Conservation (phyloP, 2,888 invertebrate genomes). For the Eutolmus rufibarbis region DNA sequence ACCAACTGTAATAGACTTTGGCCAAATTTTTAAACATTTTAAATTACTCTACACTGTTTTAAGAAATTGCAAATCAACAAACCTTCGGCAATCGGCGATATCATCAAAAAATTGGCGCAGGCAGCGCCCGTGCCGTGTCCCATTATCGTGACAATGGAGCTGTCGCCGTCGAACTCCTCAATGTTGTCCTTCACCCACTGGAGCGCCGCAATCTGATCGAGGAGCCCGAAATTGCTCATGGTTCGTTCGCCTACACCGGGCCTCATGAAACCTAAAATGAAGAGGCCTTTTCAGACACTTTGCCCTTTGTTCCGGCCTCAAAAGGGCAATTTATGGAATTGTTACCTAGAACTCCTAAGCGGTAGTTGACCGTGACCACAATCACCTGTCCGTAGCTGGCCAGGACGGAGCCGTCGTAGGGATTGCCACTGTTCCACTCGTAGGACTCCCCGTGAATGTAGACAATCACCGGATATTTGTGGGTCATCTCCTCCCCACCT, state of each 20-base stretch:
- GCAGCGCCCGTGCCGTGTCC: slow-evolving; percentile 97
- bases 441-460: slow-evolving; percentile 96
- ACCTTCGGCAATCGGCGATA: slow-evolving; percentile 85
- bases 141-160: slow-evolving; percentile 84
- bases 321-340: neutral
- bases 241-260: slow-evolving; percentile 77
- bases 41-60: neutral
- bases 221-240: slow-evolving; percentile 88
- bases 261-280: slow-evolving; percentile 75
- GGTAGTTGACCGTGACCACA: slow-evolving; percentile 84
- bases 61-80: slow-evolving; percentile 46
- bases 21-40: too few species aligned
- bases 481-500: slow-evolving; percentile 61
- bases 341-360: slow-evolving; percentile 82
- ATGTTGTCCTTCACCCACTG: slow-evolving; percentile 96
- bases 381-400: slow-evolving; percentile 90
- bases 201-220: slow-evolving; percentile 93
- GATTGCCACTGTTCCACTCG: slow-evolving; percentile 97
- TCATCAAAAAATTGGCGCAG: slow-evolving; percentile 89
- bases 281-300: slow-evolving; percentile 49
- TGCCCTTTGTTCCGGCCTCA: neutral
- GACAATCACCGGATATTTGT: slow-evolving; percentile 83
- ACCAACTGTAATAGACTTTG: too few species aligned
- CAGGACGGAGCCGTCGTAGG: slow-evolving; percentile 93
- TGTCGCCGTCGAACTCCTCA: slow-evolving; percentile 88